Conservation (phyloP, 2,888 invertebrate species). For the Phoronis australis region DNA sequence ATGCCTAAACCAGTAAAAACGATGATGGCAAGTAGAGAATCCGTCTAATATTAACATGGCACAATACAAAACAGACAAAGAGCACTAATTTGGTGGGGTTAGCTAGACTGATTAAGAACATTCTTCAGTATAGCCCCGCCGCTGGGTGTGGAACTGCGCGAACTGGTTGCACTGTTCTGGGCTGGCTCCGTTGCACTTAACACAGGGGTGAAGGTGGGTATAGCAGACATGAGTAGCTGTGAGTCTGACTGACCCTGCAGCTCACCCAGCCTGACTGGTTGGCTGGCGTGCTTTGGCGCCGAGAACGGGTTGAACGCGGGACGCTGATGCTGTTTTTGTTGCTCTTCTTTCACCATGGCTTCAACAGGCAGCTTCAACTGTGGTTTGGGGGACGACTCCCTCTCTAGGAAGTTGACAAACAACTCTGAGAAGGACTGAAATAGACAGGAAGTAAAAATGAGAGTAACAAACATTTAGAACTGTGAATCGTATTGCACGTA, state of each 20-base stretch:
- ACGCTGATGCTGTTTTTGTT: slow-evolving; percentile 24
- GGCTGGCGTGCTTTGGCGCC: slow-evolving; percentile 38
- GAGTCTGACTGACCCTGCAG: slow-evolving; percentile 9
- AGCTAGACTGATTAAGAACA: no score
- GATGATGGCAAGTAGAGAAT: no score
- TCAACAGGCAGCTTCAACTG: slow-evolving; percentile 48
- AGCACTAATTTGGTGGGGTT: no score
- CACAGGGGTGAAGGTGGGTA: slow-evolving; percentile 26
- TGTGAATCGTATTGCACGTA: no score
- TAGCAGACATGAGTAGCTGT: slow-evolving; percentile 30
- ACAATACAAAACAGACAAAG: no score
- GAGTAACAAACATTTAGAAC: slow-evolving; percentile 2
- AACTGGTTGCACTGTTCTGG: no score
- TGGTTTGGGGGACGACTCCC: slow-evolving; percentile 67
- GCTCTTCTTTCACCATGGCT: slow-evolving; percentile 43
- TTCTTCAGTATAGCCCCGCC: no score
- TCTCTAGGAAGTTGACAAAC: slow-evolving; percentile 75
- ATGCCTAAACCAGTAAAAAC: no score
- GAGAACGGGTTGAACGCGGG: slow-evolving; percentile 46
- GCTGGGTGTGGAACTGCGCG: no score
- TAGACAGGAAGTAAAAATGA: slow-evolving; percentile 21
- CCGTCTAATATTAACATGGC: no score
- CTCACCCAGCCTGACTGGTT: slow-evolving; percentile 18
- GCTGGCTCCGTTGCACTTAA: slow-evolving; percentile 15
- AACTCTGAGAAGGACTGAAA: slow-evolving; percentile 64